Conservation (phyloP, 1,140 invertebrate genomes). For the Ceratosolen solmsi region DNA sequence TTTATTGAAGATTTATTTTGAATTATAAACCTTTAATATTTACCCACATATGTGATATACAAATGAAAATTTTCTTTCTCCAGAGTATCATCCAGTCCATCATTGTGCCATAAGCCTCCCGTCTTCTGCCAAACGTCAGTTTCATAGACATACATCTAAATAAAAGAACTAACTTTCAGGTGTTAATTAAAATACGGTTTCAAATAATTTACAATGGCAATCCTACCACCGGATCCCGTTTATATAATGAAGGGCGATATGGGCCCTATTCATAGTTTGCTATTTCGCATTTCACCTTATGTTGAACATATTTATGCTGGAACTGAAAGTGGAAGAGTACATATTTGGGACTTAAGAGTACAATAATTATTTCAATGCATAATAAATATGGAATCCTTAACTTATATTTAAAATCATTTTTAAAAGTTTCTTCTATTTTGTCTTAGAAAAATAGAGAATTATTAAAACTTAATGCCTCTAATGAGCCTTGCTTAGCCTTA, state of each 20-base stretch:
- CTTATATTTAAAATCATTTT: background rate
- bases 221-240: conserved; percentile 78
- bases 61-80: background rate
- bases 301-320: conserved; percentile 79
- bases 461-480: conserved; percentile 75
- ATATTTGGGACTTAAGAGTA: conserved; percentile 83
- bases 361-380: conserved; percentile 47
- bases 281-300: conserved; percentile 75
- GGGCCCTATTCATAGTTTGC: conserved; percentile 78
- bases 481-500: conserved; percentile 75
- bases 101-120: conserved; percentile 60
- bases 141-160: conserved; percentile 16
- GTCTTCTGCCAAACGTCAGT: conserved; percentile 56
- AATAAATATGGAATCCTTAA: background rate
- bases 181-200: background rate
- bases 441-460: conserved; percentile 77
- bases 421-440: conserved; percentile 12
- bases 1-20: background rate
- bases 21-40: background rate
- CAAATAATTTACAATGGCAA: conserved; percentile 68
- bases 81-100: conserved; percentile 19
- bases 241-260: conserved; percentile 79
- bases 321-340: conserved; percentile 79
- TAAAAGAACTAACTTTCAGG: background rate
- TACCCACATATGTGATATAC: background rate